Percentiles rank a stretch among this genome's conserved stretches.
Evolutionary conservation across 2,888 invertebrate species (phyloP).

Genomic region (Drosophila leonis): DNA sequence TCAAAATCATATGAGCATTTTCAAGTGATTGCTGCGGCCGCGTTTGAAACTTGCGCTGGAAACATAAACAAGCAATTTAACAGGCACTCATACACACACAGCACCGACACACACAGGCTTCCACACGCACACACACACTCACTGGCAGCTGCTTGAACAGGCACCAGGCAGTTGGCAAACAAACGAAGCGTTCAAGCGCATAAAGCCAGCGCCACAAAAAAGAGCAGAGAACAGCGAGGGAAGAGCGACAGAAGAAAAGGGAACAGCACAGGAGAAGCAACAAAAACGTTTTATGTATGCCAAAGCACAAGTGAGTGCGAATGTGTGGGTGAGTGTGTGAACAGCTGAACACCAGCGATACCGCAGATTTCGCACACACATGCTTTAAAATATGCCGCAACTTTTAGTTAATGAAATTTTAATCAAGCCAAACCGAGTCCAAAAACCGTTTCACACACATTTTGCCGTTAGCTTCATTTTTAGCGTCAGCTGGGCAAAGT

Average conservation of each 20-base stretch:
- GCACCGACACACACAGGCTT: slow-evolving; percentile 21
- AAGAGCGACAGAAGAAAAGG: slow-evolving; percentile 43
- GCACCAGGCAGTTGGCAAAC: slow-evolving; percentile 75
- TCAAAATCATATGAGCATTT: slow-evolving; percentile 77
- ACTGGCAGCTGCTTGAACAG: slow-evolving; percentile 42
- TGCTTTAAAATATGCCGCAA: slow-evolving; percentile 76
- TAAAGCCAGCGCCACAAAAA: slow-evolving; percentile 62
- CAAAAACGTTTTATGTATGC: slow-evolving; percentile 68
- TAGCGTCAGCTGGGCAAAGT: slow-evolving; percentile 33
- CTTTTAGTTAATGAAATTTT: slow-evolving; percentile 79
- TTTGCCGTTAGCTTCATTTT: slow-evolving; percentile 30
- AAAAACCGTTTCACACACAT: slow-evolving; percentile 28
- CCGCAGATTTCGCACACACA: slow-evolving; percentile 69
- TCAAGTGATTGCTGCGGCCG: slow-evolving; percentile 67
- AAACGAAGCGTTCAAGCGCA: slow-evolving; percentile 81
- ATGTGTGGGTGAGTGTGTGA: slow-evolving; percentile 28
- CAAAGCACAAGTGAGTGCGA: slow-evolving; percentile 25
- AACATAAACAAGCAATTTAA: slow-evolving; percentile 79
- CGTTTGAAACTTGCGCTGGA: slow-evolving; percentile 48
- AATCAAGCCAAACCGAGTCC: slow-evolving; percentile 65
- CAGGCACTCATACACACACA: slow-evolving; percentile 50
- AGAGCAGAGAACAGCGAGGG: slow-evolving; percentile 23
- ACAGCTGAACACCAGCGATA: slow-evolving; percentile 31
- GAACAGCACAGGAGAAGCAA: slow-evolving; percentile 48
- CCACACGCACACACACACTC: slow-evolving; percentile 4